A percentile compares a stretch with the other conserved stretches of the same genome.
Conservation (phyloP, 2,888 invertebrate species). For the Ectemnius cavifrons region DNA sequence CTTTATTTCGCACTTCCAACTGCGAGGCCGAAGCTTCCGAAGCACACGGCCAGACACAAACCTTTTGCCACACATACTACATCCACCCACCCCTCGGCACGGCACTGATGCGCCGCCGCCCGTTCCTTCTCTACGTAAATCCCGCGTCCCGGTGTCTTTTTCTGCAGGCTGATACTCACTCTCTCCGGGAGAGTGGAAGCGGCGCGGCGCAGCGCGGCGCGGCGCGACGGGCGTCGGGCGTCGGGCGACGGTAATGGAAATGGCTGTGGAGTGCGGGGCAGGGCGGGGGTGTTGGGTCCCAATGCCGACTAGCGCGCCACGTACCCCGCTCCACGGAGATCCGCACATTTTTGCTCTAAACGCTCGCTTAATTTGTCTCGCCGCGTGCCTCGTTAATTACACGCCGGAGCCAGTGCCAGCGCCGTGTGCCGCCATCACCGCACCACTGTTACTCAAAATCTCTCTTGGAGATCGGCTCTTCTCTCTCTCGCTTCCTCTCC, state of each 20-base stretch:
- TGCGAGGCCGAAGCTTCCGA: background rate
- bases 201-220: background rate
- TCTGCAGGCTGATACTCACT: background rate
- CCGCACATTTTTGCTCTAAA: slow-evolving; percentile 1
- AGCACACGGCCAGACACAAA: background rate
- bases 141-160: background rate
- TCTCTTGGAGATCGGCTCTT: background rate
- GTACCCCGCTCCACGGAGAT: background rate
- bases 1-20: slow-evolving; percentile 17
- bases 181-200: background rate
- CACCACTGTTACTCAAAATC: slow-evolving; percentile 4
- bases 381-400: slow-evolving; percentile 9
- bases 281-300: no score
- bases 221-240: no score
- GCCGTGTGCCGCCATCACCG: background rate
- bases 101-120: background rate
- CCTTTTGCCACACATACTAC: no score
- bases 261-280: background rate
- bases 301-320: no score
- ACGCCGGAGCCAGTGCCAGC: background rate
- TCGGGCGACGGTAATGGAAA: slow-evolving; percentile 2
- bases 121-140: slow-evolving; percentile 1
- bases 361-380: slow-evolving; percentile 6
- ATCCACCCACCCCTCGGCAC: no score
- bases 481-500: slow-evolving; percentile 14